Evolutionary conservation across 2,113 vertebrate genomes (phyloP).

Genomic region (Rhineura floridana): DNA sequence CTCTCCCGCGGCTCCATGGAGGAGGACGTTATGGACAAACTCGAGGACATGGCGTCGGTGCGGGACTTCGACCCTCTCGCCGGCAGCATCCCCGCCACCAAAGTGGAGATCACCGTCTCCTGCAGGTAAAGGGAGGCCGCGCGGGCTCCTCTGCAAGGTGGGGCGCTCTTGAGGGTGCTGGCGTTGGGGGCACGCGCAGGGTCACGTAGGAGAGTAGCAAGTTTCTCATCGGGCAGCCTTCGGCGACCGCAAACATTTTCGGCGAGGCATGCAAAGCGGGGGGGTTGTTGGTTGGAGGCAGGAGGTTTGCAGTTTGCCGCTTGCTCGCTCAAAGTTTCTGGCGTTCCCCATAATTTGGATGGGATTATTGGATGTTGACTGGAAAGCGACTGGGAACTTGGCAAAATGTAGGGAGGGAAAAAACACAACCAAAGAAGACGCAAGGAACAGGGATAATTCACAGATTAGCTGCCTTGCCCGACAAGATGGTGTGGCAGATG

Average conservation of each 20-base stretch:
- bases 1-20: slow-evolving; percentile 53
- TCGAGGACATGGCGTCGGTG: slow-evolving; percentile 88
- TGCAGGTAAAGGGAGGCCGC: slow-evolving; percentile 81
- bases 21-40: slow-evolving; percentile 84
- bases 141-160: neutral
- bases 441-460: neutral
- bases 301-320: neutral
- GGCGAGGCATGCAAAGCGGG: neutral
- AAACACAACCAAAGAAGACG: too few relatives aligned
- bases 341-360: neutral
- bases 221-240: neutral
- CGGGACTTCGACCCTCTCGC: slow-evolving; percentile 88
- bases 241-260: too few relatives aligned
- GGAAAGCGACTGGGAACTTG: neutral
- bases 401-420: neutral
- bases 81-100: slow-evolving; percentile 90
- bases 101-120: slow-evolving; percentile 94
- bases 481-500: neutral
- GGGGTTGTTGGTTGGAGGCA: neutral
- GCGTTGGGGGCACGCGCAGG: neutral
- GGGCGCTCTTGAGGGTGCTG: neutral
- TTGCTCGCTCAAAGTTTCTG: slow-evolving; percentile 1
- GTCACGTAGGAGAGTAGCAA: neutral
- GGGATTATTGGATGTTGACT: neutral
- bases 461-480: neutral